Conservation (phyloP, 2,113 vertebrate genomes). For the Oophaga pumilio region DNA sequence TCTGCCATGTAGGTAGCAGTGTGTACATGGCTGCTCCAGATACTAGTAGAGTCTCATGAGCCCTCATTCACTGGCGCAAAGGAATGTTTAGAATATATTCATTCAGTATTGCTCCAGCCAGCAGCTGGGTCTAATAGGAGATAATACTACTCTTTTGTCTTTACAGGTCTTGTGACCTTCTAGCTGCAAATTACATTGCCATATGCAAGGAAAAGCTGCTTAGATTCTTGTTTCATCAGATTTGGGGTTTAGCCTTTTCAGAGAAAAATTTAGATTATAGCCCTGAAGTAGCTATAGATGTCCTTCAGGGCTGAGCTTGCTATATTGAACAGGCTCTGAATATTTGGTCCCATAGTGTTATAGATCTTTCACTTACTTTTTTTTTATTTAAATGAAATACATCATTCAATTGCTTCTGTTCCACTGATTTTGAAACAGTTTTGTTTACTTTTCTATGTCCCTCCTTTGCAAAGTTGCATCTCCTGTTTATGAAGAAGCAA, state of each 20-base stretch:
- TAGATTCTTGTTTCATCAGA: constrained; percentile 38
- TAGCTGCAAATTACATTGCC: constrained; percentile 38
- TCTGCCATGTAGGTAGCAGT: constrained; percentile 15
- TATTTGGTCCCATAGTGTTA: neutral
- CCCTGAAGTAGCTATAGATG: constrained; percentile 15
- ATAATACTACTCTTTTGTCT: constrained; percentile 40
- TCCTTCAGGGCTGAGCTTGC: neutral
- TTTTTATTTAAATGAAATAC: too few relatives aligned
- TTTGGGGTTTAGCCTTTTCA: neutral
- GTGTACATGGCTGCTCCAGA: constrained; percentile 37
- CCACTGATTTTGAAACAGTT: too few relatives aligned
- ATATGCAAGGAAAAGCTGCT: constrained; percentile 49
- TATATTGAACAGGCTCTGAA: neutral
- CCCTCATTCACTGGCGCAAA: constrained; percentile 17
- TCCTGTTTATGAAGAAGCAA: too few relatives aligned
- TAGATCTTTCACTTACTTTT: too few relatives aligned
- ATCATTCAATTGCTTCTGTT: too few relatives aligned
- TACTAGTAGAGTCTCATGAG: constrained; percentile 26
- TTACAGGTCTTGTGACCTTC: constrained; percentile 44
- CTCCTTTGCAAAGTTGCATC: too few relatives aligned
- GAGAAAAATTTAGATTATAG: constrained; percentile 4
- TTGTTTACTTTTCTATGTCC: too few relatives aligned
- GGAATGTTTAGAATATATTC: constrained; percentile 25
- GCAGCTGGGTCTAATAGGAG: constrained; percentile 31
- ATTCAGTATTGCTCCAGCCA: constrained; percentile 17